Evolutionary conservation across 2,888 invertebrate genomes (phyloP).

Genomic region (Spilosoma lubricipeda): DNA sequence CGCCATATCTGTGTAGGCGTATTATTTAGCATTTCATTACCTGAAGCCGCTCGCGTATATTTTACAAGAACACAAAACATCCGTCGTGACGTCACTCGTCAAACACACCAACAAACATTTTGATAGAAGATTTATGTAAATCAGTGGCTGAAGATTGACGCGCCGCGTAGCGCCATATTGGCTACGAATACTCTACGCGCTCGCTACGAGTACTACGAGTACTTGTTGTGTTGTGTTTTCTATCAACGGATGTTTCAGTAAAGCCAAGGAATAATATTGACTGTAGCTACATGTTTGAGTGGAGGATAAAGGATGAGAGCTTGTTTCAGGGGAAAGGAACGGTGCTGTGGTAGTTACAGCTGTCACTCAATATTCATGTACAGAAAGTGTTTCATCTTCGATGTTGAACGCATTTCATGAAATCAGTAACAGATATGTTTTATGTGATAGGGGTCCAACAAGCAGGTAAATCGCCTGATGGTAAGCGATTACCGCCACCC

Average conservation of each 20-base stretch:
- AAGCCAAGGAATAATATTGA: constrained; percentile 5
- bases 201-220: constrained; percentile 7
- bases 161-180: background rate
- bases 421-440: background rate
- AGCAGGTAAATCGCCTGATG: too few relatives aligned
- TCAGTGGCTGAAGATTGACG: constrained; percentile 2
- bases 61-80: constrained; percentile 1
- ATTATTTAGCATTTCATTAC: background rate
- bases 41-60: background rate
- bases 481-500: too few relatives aligned
- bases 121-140: constrained; percentile 16
- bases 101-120: constrained; percentile 7
- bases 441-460: too few relatives aligned
- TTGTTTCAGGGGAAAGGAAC: background rate
- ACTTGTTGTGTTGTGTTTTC: constrained; percentile 3
- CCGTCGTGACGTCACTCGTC: background rate
- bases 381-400: background rate
- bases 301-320: background rate
- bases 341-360: background rate
- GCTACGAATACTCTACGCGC: constrained; percentile 11
- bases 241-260: constrained; percentile 6
- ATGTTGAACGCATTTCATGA: background rate
- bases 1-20: background rate
- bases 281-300: background rate
- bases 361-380: background rate